These are phyloP conservation scores for Pristis pectinata DNA, from an alignment of 2,797 vertebrate species.

Conservation along the genomic window DNA sequence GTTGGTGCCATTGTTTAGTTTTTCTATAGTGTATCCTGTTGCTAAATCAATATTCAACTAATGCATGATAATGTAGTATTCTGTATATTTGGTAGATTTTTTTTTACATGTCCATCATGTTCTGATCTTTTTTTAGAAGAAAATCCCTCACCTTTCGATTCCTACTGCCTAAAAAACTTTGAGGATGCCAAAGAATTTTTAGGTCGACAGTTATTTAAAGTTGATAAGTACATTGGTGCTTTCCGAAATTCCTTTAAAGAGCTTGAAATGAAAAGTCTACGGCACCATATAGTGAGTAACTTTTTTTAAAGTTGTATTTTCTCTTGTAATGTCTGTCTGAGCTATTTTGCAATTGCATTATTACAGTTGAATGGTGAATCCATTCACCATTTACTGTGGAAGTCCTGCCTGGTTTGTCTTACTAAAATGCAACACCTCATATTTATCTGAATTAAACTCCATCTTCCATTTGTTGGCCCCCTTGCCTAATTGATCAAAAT, in stretches of 20 bases:
- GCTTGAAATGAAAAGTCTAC: slow-evolving; percentile 81
- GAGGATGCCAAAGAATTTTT: slow-evolving; percentile 83
- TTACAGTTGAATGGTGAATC: background rate
- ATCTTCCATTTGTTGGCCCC: too few relatives aligned
- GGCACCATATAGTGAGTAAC: slow-evolving; percentile 82
- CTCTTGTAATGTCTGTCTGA: background rate
- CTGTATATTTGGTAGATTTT: background rate
- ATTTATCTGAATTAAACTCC: too few relatives aligned
- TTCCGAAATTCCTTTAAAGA: slow-evolving; percentile 78
- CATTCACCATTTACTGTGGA: background rate
- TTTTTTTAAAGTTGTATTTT: background rate
- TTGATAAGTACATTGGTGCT: slow-evolving; percentile 73
- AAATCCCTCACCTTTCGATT: slow-evolving; percentile 50
- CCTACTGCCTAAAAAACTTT: slow-evolving; percentile 74
- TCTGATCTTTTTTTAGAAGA: slow-evolving; percentile 54
- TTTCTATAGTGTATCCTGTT: background rate
- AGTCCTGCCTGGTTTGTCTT: too few relatives aligned
- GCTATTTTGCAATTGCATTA: background rate
- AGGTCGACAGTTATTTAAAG: slow-evolving; percentile 75
- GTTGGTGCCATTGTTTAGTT: background rate
- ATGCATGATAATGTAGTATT: background rate
- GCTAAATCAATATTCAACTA: background rate
- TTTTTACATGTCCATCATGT: background rate
- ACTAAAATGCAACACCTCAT: too few relatives aligned
- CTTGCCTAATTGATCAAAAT: too few relatives aligned